These are phyloP conservation scores for Acrocephalus scirpaceus DNA, from an alignment of 2,797 vertebrate genomes.

Conservation along the genomic window DNA sequence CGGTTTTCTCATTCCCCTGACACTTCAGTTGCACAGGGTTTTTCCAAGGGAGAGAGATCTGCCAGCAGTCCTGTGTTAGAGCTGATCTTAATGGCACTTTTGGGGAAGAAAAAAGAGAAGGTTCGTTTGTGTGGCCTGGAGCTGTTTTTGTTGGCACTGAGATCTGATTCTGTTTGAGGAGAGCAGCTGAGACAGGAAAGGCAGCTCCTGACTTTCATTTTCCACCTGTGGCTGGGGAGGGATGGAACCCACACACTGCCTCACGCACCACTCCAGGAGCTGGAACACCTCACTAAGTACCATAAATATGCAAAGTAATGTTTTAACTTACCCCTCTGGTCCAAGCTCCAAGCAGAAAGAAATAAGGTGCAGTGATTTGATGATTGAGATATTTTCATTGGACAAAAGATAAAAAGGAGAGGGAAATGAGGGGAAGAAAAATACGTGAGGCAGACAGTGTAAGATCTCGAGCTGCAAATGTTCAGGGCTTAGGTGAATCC, in stretches of 20 bases:
- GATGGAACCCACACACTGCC: not conserved
- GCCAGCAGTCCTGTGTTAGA: not conserved
- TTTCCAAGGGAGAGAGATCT: not conserved
- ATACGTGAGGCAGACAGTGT: not conserved
- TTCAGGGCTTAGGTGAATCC: not conserved
- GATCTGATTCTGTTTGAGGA: not conserved
- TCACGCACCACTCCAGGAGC: not conserved
- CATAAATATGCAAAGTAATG: not conserved
- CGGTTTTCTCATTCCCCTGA: not conserved
- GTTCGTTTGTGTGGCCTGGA: slow-evolving; percentile 37
- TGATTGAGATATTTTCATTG: not conserved
- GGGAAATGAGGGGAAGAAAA: not conserved
- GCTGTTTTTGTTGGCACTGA: slow-evolving; percentile 42
- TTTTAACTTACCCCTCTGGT: slow-evolving; percentile 1
- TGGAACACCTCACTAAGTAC: not conserved
- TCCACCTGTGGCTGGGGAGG: slow-evolving; percentile 8
- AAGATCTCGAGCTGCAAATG: not conserved
- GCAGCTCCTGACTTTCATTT: slow-evolving; percentile 32
- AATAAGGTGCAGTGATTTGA: not conserved
- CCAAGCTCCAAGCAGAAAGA: not conserved
- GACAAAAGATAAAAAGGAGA: slow-evolving; percentile 3
- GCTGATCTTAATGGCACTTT: not conserved
- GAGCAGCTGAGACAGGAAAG: slow-evolving; percentile 35
- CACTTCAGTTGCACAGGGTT: not conserved
- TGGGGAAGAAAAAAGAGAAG: slow-evolving; percentile 4